Evolutionary conservation across 2,113 vertebrate species (phyloP).

Genomic region (Epinephelus cyanopodus): DNA sequence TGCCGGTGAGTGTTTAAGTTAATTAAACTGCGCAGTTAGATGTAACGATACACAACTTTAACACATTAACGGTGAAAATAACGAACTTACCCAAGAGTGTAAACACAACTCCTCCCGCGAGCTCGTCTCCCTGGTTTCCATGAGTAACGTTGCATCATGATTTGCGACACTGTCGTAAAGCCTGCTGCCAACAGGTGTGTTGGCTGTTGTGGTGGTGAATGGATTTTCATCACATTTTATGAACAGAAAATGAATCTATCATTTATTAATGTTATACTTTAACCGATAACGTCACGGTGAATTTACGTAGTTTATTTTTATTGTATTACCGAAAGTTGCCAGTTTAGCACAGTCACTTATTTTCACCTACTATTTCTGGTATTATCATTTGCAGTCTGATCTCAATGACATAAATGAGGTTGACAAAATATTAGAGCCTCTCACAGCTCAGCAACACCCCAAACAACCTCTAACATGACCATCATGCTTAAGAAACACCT

Average conservation of each 20-base stretch:
- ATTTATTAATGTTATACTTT: too few relatives aligned
- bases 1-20: background rate
- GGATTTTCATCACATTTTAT: too few relatives aligned
- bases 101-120: constrained; percentile 57
- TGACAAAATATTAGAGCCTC: background rate
- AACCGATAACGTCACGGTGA: background rate
- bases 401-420: background rate
- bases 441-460: background rate
- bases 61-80: background rate
- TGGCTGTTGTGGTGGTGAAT: too few relatives aligned
- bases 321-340: too few relatives aligned
- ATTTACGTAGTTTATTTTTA: too few relatives aligned
- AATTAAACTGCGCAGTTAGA: background rate
- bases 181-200: background rate
- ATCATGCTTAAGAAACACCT: background rate
- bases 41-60: background rate
- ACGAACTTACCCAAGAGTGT: constrained; percentile 80
- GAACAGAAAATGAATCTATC: too few relatives aligned
- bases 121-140: constrained; percentile 80
- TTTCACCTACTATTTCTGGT: background rate
- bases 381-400: background rate
- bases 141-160: constrained; percentile 6
- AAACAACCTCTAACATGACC: background rate
- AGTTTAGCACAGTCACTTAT: background rate
- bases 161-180: constrained; percentile 75